Evolutionary conservation across 2,888 invertebrate genomes (phyloP).

Genomic region (Tetanocera ferruginea): DNA sequence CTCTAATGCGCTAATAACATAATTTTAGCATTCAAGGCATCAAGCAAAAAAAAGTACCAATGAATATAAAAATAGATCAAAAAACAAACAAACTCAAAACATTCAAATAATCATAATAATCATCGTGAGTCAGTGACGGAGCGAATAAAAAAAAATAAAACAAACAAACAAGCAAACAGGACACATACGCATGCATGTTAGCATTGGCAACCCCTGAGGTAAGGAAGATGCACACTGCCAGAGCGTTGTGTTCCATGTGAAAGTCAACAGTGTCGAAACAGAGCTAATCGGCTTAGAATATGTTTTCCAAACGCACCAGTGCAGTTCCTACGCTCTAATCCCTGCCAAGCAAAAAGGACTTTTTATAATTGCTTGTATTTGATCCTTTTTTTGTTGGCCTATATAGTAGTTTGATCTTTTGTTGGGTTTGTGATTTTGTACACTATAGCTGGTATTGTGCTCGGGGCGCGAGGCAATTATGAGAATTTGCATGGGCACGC

Average conservation of each 20-base stretch:
- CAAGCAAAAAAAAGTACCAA: background rate
- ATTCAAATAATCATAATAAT: conserved; percentile 33
- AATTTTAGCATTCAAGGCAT: conserved; percentile 47
- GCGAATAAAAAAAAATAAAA: conserved; percentile 51
- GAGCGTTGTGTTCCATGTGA: conserved; percentile 53
- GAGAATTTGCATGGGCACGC: conserved; percentile 46
- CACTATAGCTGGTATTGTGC: conserved; percentile 22
- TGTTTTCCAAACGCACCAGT: conserved; percentile 46
- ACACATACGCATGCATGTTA: conserved; percentile 33
- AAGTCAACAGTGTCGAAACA: conserved; percentile 62
- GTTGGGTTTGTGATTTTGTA: conserved; percentile 28
- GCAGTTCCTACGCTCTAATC: conserved; percentile 5
- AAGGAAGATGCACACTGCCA: no score
- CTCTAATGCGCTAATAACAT: conserved; percentile 65
- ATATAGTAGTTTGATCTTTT: background rate
- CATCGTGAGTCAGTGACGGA: conserved; percentile 44
- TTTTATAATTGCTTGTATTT: conserved; percentile 65
- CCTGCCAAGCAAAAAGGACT: conserved; percentile 40
- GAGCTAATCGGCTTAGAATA: conserved; percentile 62
- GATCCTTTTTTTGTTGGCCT: conserved; percentile 46
- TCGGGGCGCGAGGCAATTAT: conserved; percentile 46
- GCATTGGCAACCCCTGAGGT: conserved; percentile 13
- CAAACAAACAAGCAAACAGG: conserved; percentile 30
- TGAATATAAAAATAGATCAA: background rate
- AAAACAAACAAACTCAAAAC: conserved; percentile 35